Conservation (phyloP, 2,797 vertebrate genomes). For the Graptemys geographica region DNA sequence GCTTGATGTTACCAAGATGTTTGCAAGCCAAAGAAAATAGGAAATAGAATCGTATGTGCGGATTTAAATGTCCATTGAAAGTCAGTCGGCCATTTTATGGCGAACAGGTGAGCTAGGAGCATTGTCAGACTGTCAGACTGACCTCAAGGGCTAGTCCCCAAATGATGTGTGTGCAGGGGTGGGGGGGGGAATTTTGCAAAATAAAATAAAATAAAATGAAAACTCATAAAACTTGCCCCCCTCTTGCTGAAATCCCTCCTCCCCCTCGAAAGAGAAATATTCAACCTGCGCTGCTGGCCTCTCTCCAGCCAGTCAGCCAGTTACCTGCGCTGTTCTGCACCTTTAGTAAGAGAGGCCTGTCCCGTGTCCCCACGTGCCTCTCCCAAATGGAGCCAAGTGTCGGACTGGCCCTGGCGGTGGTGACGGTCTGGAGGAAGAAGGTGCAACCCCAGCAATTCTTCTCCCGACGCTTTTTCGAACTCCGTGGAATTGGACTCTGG, state of each 20-base stretch:
- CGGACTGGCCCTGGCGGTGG: not conserved
- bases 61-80: not conserved
- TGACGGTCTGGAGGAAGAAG: not conserved
- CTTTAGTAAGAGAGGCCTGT: not conserved
- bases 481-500: not conserved
- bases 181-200: not conserved
- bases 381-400: not conserved
- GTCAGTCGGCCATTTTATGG: not conserved
- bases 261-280: not conserved
- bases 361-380: accelerated
- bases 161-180: not conserved
- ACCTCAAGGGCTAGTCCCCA: not conserved
- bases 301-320: not conserved
- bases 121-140: not conserved
- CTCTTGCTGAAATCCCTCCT: not conserved
- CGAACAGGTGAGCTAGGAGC: not conserved
- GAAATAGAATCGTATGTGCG: not conserved
- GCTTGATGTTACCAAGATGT: not conserved
- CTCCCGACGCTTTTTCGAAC: not conserved
- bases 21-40: not conserved
- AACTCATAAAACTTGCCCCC: not conserved
- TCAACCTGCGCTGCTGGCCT: not conserved
- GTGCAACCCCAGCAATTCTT: too few relatives aligned
- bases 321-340: too few relatives aligned
- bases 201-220: not conserved